Base-by-base conservation (phyloP, 1,140 invertebrate genomes). In the Zaprionus taronus region DNA sequence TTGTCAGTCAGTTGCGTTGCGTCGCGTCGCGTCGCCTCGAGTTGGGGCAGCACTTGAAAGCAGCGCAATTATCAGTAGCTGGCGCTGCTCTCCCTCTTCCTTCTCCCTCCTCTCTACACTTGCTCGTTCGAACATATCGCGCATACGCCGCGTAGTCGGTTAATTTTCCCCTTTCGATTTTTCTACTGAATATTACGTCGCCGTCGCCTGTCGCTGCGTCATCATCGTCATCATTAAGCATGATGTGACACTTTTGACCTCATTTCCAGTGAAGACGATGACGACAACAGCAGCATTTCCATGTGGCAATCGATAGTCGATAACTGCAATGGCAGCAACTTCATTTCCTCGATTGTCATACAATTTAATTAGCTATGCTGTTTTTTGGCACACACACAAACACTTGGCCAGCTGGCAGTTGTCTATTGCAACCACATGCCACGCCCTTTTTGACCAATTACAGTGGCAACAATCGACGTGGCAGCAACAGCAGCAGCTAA, bases 191-290 rank as follows among this genome's bases (percentile, higher is more conserved):
- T 76, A 79, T 72, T 86, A 61, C 66, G 17, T 61, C 62, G 57
- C 36, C 47, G 17, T 34, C 34, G 31, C 26, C 63, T 47, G 64
- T 72, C 80, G 67, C 77, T 60, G 73, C 79, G 76, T 81, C 86
- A 91, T 75, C 83, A 71, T 91, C 22, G 22, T 22, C 86, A 92
- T 92, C 86, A 92, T 89, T 91, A 83, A 80, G 83, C 76, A 92
- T 92, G 91, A 92, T 92, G 91, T 89, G 91, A 92, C 91, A 85
- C 80, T 92, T 92, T 92, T 89, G 86, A 85, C 85, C 85, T 89
- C 80, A 73, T 77, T 90, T 85, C 65, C 77, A 66, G 55, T 22
- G n/a, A 47, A 44, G 41, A 44, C n/a, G n/a, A 47, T 17, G n/a
- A 17, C 41, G 17, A 47, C 41, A 38, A 38, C 31, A 34, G 31